Evolutionary conservation across 2,888 invertebrate species (phyloP).

Genomic region (Ophioninae sp.): DNA sequence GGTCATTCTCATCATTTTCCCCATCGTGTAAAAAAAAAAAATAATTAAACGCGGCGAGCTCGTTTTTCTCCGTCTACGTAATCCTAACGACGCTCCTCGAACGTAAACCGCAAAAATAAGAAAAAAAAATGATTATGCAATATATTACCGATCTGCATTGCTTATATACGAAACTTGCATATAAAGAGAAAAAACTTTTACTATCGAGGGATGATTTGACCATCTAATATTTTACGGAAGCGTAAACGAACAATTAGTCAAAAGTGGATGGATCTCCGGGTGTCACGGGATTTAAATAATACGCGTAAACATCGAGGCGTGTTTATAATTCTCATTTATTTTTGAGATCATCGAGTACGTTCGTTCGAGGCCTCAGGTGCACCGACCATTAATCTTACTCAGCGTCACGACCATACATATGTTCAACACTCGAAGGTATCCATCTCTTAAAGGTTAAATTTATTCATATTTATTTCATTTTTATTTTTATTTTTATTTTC

Average conservation of each 20-base stretch:
- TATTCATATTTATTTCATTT: too few species aligned
- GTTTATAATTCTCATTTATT: conserved; percentile 38
- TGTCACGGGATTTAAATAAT: conserved; percentile 3
- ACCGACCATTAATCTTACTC: conserved; percentile 43
- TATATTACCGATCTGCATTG: background rate
- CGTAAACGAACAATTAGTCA: conserved; percentile 39
- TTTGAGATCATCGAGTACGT: conserved; percentile 31
- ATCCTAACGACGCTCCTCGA: background rate
- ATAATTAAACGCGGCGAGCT: background rate
- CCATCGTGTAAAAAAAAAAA: background rate
- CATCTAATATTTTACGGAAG: conserved; percentile 45
- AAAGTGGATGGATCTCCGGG: conserved; percentile 27
- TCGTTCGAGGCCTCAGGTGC: conserved; percentile 40
- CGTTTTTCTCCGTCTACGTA: background rate
- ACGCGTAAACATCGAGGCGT: background rate
- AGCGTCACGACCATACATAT: background rate
- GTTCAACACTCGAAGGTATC: background rate
- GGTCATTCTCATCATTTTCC: background rate
- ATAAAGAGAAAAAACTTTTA: conserved; percentile 23
- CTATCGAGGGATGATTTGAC: conserved; percentile 7
- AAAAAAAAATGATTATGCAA: background rate
- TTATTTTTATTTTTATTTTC: too few species aligned
- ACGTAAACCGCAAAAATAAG: background rate
- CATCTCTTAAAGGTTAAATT: too few species aligned
- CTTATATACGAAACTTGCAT: background rate